Evolutionary conservation across 2,797 vertebrate species (phyloP), one percentile per base, ranked within the genome.

Genomic region (Pseudomugil tenellus): DNA sequence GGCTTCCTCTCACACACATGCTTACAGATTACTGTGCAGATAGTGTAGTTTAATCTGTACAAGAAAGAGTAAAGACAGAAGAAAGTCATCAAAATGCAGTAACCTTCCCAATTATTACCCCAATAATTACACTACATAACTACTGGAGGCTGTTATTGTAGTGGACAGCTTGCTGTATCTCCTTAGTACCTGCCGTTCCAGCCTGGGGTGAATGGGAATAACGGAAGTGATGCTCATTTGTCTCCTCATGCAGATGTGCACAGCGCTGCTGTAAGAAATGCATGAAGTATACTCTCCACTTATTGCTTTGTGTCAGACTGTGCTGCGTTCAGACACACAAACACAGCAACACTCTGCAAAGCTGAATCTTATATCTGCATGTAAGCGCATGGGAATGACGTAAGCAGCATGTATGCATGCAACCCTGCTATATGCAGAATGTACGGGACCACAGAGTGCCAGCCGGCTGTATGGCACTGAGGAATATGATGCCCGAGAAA

Each of bases 41-140:
- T n/a, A 59, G 46, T 58, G 54, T 57, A 3, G 62, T 59, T 72
- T 52, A 58, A 74, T 54, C 31, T 48, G 31, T 48, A n/a, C 21
- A 31, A 34, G 13, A 43, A 46, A 51, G 68, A 77, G 48, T 1
- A n/a, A 53, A 62, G 72, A 69, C n/a, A 34, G 43, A 78, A 76
- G 52, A 25, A 2, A 65, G 69, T 83, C 53, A 41, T 88, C 80
- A 85, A 82, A 89, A 83, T 53, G 83, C 72, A 80, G 83, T 88
- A 79, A 85, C 76, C 70, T 58, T 61, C 56, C 69, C 59, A 81
- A 84, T 89, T 84, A 85, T 87, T 76, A 63, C 54, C 76, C 31
- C 4, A 2, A 66, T 87, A 86, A 90, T 89, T 88, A 86, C 76
- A 53, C 69, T 67, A 76, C 85, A 84, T 85, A 81, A 87, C 79